Evolutionary conservation across 1,140 invertebrate genomes (phyloP).

Genomic region (Wiebesia pumilae): DNA sequence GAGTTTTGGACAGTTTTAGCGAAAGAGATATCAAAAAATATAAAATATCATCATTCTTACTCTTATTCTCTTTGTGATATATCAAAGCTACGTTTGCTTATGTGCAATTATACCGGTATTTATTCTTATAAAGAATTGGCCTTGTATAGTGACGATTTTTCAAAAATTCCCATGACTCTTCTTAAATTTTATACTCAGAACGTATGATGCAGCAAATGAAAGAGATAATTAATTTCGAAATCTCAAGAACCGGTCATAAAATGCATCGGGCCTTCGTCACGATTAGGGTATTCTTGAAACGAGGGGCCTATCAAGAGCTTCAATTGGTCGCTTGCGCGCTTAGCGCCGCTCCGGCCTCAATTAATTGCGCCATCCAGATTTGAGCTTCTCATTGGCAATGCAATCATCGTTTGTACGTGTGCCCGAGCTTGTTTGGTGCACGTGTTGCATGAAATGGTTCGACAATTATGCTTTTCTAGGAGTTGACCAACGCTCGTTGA

Average conservation of each 20-base stretch:
- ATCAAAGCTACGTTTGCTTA: not conserved
- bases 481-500: not conserved
- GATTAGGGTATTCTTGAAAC: not conserved
- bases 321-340: not conserved
- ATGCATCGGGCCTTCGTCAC: not conserved
- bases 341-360: not conserved
- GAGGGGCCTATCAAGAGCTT: not conserved
- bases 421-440: not conserved
- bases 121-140: not conserved
- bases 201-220: not conserved
- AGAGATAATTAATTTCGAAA: constrained; percentile 32
- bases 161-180: not conserved
- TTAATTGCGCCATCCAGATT: not conserved
- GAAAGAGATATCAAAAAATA: not conserved
- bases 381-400: constrained; percentile 18
- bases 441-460: constrained; percentile 3
- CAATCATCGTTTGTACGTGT: constrained; percentile 4
- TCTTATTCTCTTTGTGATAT: not conserved
- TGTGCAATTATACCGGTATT: not conserved
- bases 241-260: not conserved
- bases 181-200: not conserved
- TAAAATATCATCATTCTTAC: not conserved
- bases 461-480: constrained; percentile 19
- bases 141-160: not conserved
- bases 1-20: not conserved